These are phyloP conservation scores for Syrrhaptes paradoxus DNA, from an alignment of 2,113 vertebrate species.

Conservation along the genomic window DNA sequence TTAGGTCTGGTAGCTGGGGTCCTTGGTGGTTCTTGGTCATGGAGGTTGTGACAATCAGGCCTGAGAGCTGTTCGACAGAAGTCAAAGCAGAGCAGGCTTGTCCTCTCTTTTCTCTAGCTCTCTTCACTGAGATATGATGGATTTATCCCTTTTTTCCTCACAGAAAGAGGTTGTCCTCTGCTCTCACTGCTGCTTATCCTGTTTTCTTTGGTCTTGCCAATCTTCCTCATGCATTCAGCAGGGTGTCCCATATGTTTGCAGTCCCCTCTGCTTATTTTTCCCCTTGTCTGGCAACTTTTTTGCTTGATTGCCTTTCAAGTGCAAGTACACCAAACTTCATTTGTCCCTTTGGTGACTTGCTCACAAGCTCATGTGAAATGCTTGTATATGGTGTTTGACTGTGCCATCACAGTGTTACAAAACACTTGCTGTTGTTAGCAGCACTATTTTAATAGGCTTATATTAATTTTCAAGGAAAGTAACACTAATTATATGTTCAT, in stretches of 20 bases:
- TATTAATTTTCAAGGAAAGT: background rate
- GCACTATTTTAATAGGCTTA: background rate
- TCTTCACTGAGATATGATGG: background rate
- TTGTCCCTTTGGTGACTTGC: background rate
- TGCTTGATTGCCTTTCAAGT: background rate
- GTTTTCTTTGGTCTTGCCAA: background rate
- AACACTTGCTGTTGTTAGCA: background rate
- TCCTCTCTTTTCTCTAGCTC: accelerated
- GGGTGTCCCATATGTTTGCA: background rate
- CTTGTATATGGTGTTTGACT: background rate
- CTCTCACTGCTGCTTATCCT: background rate
- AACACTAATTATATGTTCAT: background rate
- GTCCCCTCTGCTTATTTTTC: background rate
- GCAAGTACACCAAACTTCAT: background rate
- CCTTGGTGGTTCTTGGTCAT: too few species aligned
- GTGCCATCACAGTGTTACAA: background rate
- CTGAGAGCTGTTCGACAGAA: background rate
- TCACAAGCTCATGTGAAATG: background rate
- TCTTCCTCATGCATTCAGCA: background rate
- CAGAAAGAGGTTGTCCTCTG: background rate
- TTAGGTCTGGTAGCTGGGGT: background rate
- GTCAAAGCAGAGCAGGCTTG: background rate
- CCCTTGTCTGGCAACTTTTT: background rate
- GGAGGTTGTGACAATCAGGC: too few species aligned
- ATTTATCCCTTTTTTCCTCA: accelerated